These are phyloP conservation scores for Keiferia lycopersicella DNA, from an alignment of 2,888 invertebrate genomes.

Conservation along the genomic window DNA sequence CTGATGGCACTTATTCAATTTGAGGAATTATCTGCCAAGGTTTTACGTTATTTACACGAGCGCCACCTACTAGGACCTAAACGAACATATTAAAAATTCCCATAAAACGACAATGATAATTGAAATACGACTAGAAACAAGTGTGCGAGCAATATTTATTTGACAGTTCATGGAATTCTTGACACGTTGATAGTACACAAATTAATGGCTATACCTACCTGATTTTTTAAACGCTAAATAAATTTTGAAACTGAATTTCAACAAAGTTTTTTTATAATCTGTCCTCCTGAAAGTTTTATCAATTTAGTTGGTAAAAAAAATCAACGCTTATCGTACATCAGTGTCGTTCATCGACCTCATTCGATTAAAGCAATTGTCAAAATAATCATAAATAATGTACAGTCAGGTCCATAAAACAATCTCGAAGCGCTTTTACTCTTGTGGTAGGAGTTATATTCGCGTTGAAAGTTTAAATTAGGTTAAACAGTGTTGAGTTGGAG, in stretches of 20 bases:
- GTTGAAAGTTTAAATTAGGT: background rate
- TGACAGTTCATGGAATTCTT: background rate
- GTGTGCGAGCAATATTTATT: too few species aligned
- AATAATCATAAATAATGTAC: conserved; percentile 24
- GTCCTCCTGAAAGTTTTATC: background rate
- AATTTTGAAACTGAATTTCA: too few species aligned
- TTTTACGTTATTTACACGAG: too few species aligned
- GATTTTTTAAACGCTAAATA: too few species aligned
- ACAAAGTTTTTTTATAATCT: too few species aligned
- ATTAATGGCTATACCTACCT: background rate
- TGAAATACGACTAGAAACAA: too few species aligned
- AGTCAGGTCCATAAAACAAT: background rate
- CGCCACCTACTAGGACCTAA: too few species aligned
- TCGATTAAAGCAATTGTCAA: conserved; percentile 37
- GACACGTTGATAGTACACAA: background rate
- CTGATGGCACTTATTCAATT: too few species aligned
- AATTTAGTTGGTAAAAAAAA: background rate
- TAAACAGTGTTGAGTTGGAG: background rate
- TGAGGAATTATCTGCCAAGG: too few species aligned
- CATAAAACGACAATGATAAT: too few species aligned
- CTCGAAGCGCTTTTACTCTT: too few species aligned
- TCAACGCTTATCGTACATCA: conserved; percentile 2
- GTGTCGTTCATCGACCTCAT: conserved; percentile 40
- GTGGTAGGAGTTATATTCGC: background rate
- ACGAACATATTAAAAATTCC: too few species aligned